A percentile compares a stretch with the other conserved stretches of the same genome.
These are phyloP conservation scores for Cynopterus sphinx DNA, from an alignment of 2,797 vertebrate species.

Conservation along the genomic window DNA sequence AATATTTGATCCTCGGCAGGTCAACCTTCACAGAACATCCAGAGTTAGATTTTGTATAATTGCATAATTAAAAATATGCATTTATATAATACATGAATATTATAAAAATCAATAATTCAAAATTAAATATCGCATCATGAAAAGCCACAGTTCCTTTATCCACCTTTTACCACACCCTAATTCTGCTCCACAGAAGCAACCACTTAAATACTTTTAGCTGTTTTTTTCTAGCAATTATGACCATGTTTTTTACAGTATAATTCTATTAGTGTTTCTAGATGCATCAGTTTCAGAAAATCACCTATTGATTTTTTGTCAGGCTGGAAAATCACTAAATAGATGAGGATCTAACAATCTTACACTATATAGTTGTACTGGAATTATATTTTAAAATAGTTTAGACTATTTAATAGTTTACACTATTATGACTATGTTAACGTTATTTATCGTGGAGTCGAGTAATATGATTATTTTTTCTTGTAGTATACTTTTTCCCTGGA, in stretches of 20 bases:
- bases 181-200: background rate
- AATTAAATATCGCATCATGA: background rate
- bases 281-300: background rate
- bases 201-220: background rate
- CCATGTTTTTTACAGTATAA: background rate
- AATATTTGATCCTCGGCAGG: background rate
- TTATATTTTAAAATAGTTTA: constrained; percentile 33
- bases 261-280: constrained; percentile 37
- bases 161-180: background rate
- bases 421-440: background rate
- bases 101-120: background rate
- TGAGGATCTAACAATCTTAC: background rate
- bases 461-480: background rate
- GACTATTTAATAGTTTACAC: background rate
- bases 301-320: background rate
- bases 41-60: background rate
- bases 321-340: background rate
- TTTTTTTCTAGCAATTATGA: background rate
- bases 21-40: background rate
- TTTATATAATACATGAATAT: background rate
- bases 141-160: background rate
- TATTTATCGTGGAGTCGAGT: background rate
- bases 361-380: background rate
- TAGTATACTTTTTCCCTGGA: background rate
- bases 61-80: background rate